Evolutionary conservation across 2,797 vertebrate species (phyloP), one percentile per base, ranked within the genome.

Genomic region (Rhyacichthys aspro): DNA sequence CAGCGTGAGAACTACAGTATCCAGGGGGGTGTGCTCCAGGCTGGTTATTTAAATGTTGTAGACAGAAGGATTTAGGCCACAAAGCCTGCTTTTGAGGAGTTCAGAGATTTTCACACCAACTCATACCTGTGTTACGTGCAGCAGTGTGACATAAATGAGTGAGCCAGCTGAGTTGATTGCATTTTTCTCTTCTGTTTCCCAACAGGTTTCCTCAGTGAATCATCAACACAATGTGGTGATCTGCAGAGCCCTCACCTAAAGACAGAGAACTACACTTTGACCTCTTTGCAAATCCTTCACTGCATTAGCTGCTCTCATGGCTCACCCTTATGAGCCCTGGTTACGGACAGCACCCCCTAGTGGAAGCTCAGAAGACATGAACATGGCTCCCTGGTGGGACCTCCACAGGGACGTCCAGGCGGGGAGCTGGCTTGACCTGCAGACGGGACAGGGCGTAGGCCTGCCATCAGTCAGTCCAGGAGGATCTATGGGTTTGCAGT

Each of bases 311-410:
- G 78, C 34, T 63, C 38, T 82, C 83, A 97, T 98, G 96, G 94
- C 96, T 48, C 96, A 98, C 76, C 95, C 95, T 1, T 98, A 98
- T 7, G 96, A 98, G 79, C 90, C 95, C 8, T 98, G 96, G 96
- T 86, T 96, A 85, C 89, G 96, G 55, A 93, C 96, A 16, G 93
- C 95, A 15, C 92, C 93, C 52, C 85, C 95, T 39, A 89, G 92
- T 32, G 86, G 90, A 48, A 87, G 86, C 34, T 77, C 93, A 0
- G 96, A 98, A 11, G 96, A 97, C 9, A 92, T 94, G 79, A 92
- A 94, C 0, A 88, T 95, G 82, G 92, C 94, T 1, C 84, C 93
- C 9, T 98, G 96, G 96, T 98, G 96, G 96, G 96, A 98, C 67
- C 92, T 96, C 52, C 95, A 96, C 70, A 88, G 94, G 1, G 93